A percentile compares a stretch with the other conserved stretches of the same genome.
Evolutionary conservation across 2,888 invertebrate genomes (phyloP).

Genomic region (Zootermopsis nevadensis): DNA sequence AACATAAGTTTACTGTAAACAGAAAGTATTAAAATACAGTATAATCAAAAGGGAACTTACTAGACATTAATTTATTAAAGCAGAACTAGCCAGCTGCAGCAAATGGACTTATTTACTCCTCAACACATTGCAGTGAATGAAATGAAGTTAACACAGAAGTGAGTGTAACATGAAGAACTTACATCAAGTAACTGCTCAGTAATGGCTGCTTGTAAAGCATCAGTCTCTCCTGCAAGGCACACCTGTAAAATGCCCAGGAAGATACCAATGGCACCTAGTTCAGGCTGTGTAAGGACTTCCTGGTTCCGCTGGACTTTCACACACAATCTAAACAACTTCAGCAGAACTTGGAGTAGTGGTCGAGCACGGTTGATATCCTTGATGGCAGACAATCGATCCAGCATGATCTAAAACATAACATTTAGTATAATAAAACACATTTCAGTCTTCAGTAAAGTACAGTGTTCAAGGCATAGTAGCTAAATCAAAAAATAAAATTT

Average conservation of each 20-base stretch:
- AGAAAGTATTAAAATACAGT: too few species aligned
- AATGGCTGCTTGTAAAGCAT: conserved; percentile 76
- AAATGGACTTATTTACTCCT: too few species aligned
- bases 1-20: too few species aligned
- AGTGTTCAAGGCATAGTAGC: too few species aligned
- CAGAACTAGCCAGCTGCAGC: too few species aligned
- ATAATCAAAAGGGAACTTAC: too few species aligned
- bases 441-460: too few species aligned
- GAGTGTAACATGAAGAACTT: conserved; percentile 54
- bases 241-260: conserved; percentile 87
- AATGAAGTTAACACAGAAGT: too few species aligned
- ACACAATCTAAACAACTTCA: conserved; percentile 90
- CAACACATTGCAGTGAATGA: too few species aligned
- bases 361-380: conserved; percentile 88
- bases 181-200: conserved; percentile 91
- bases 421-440: background rate
- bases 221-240: conserved; percentile 74
- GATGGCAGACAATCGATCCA: conserved; percentile 86
- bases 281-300: conserved; percentile 87
- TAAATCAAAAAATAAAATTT: too few species aligned
- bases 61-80: too few species aligned
- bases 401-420: conserved; percentile 74
- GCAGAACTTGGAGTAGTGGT: conserved; percentile 86
- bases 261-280: conserved; percentile 84
- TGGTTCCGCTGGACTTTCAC: conserved; percentile 92